phyloP scores from a whole-genome alignment of 1,140 invertebrate species.

The Drosophila simulans region DNA sequence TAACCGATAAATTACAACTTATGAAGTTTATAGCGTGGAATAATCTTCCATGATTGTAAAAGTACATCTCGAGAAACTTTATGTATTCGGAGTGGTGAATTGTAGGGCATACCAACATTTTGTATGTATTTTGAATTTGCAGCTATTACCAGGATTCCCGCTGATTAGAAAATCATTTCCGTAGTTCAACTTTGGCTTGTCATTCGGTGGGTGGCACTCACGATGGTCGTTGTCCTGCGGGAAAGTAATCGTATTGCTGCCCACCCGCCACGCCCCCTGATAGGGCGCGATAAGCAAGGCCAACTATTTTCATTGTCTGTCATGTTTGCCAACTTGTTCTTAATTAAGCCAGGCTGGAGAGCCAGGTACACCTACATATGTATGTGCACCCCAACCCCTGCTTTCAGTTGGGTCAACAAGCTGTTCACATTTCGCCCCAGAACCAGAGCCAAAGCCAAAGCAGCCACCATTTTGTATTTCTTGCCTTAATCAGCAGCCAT shows the following conservation, averaged over 20 bases:
- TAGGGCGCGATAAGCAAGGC: conserved; percentile 77
- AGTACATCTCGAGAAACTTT: neutral
- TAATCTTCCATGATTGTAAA: neutral
- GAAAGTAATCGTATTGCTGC: conserved; percentile 42
- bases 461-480: conserved; percentile 68
- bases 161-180: conserved; percentile 7
- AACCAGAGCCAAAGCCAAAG: conserved; percentile 12
- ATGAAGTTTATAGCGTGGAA: too few relatives aligned
- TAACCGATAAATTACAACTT: too few relatives aligned
- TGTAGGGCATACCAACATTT: neutral
- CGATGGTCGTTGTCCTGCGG: conserved; percentile 61
- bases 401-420: conserved; percentile 64
- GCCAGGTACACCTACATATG: neutral
- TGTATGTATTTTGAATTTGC: too few relatives aligned
- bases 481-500: conserved; percentile 74
- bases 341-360: conserved; percentile 74
- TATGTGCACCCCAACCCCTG: neutral
- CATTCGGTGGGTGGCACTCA: conserved; percentile 35
- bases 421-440: conserved; percentile 51
- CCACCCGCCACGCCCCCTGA: conserved; percentile 44
- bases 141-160: too few relatives aligned
- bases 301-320: conserved; percentile 74
- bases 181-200: conserved; percentile 19
- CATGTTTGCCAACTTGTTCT: conserved; percentile 75
- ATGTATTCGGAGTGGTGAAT: too few relatives aligned